A percentile compares a stretch with the other conserved stretches of the same genome.
Evolutionary conservation across 1,140 invertebrate genomes (phyloP).

Genomic region (Bicyclus anynana): DNA sequence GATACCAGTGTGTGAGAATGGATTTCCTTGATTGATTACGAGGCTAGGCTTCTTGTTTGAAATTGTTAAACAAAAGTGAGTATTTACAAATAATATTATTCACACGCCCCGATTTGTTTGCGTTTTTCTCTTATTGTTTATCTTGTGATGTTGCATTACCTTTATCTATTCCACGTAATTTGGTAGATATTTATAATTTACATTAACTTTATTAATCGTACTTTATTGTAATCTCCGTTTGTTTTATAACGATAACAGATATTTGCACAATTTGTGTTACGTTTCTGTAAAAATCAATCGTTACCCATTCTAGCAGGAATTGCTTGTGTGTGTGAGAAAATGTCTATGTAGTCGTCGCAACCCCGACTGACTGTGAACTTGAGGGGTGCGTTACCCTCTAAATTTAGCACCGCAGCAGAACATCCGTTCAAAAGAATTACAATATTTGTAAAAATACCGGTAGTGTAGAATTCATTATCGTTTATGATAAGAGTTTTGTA

Average conservation of each 20-base stretch:
- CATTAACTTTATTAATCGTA: neutral
- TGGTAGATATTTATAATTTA: neutral
- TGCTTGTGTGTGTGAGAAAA: slow-evolving; percentile 37
- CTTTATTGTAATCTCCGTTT: neutral
- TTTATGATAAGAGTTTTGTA: neutral
- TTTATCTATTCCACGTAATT: slow-evolving; percentile 1
- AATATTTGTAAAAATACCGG: neutral
- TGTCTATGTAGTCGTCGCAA: slow-evolving; percentile 29
- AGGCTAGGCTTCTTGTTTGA: slow-evolving; percentile 3
- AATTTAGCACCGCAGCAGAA: neutral
- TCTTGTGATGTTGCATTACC: neutral
- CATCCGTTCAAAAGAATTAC: neutral
- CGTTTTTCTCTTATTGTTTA: slow-evolving; percentile 3
- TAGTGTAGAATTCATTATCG: neutral
- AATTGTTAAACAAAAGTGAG: slow-evolving; percentile 30
- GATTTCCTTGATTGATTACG: slow-evolving; percentile 53
- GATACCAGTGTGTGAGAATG: slow-evolving; percentile 58
- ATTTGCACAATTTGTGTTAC: neutral
- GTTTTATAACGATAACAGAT: neutral
- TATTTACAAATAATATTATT: slow-evolving; percentile 38
- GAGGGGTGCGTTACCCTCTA: slow-evolving; percentile 66
- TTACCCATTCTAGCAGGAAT: slow-evolving; percentile 3
- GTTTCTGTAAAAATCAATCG: slow-evolving; percentile 6
- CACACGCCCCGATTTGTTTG: no score
- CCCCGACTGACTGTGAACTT: slow-evolving; percentile 52